A percentile compares a stretch with the other conserved stretches of the same genome.
phyloP scores from a whole-genome alignment of 2,888 invertebrate genomes.

The Anoncus sp. region DNA sequence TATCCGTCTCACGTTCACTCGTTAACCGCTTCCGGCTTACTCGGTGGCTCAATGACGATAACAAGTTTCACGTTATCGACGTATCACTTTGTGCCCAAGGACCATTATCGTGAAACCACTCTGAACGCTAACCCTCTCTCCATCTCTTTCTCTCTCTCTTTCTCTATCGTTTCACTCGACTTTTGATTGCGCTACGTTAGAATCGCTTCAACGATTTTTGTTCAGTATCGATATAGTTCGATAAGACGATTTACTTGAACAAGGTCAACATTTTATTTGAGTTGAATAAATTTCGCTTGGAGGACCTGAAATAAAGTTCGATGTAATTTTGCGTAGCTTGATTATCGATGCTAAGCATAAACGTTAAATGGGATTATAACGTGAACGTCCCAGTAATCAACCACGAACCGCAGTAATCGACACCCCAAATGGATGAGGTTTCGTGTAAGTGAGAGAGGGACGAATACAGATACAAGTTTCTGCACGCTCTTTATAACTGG shows the following conservation, averaged over 20 bases:
- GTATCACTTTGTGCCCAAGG: constrained; percentile 38
- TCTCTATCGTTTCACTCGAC: constrained; percentile 22
- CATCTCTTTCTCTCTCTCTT: not conserved
- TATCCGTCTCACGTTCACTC: constrained; percentile 31
- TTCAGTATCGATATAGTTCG: not conserved
- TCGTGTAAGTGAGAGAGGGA: no score
- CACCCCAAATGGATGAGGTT: no score
- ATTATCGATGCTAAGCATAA: no score
- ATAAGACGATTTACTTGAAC: constrained; percentile 16
- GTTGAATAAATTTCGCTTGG: no score
- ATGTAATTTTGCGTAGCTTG: not conserved
- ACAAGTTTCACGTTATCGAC: constrained; percentile 53
- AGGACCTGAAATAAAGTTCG: no score
- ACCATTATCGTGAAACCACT: constrained; percentile 36
- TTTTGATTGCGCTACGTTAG: constrained; percentile 44
- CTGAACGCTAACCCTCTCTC: not conserved
- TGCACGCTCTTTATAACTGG: no score
- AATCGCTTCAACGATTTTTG: constrained; percentile 3
- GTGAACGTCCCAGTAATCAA: no score
- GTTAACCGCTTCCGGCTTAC: constrained; percentile 45
- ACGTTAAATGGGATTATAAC: no score
- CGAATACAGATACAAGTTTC: no score
- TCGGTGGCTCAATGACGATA: constrained; percentile 39
- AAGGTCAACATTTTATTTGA: no score
- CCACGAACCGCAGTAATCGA: no score